phyloP scores from a whole-genome alignment of 2,888 invertebrate genomes.

The Synergus itoensis region DNA sequence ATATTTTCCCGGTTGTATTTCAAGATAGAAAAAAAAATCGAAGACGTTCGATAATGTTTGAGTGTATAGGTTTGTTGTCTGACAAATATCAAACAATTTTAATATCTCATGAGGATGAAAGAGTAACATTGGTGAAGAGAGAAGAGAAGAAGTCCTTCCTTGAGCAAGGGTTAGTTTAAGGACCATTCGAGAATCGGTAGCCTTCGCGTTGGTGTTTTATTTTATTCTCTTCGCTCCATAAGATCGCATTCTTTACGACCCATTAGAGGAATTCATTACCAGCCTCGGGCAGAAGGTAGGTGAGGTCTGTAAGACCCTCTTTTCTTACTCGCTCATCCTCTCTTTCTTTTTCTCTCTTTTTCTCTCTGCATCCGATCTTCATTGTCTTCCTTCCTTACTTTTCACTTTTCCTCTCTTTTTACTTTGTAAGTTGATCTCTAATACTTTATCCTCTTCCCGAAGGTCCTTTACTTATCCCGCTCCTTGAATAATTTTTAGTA shows the following conservation, averaged over 20 bases:
- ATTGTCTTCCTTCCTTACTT: conserved; percentile 20
- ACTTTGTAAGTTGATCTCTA: background rate
- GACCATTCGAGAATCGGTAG: conserved; percentile 73
- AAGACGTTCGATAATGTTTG: conserved; percentile 11
- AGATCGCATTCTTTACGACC: conserved; percentile 78
- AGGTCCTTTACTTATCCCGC: background rate
- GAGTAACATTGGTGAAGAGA: background rate
- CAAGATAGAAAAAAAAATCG: conserved; percentile 4
- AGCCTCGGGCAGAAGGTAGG: conserved; percentile 72
- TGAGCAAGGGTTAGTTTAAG: conserved; percentile 69
- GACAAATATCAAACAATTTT: conserved; percentile 34
- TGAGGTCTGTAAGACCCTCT: conserved; percentile 65
- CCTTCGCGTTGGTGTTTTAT: conserved; percentile 73
- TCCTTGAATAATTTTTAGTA: conserved; percentile 6
- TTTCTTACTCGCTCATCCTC: conserved; percentile 52
- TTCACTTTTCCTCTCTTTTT: conserved; percentile 15
- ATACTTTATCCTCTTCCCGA: conserved; percentile 14
- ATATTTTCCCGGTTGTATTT: conserved; percentile 23
- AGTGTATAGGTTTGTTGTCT: conserved; percentile 26
- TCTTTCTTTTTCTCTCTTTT: conserved; percentile 46
- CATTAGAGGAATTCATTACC: conserved; percentile 78
- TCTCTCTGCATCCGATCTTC: conserved; percentile 4
- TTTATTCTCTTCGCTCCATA: conserved; percentile 76
- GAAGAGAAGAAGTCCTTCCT: conserved; percentile 51
- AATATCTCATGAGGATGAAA: conserved; percentile 23